Base-by-base conservation (phyloP, 2,888 invertebrate species). In the Psylliodes chrysocephalus region DNA sequence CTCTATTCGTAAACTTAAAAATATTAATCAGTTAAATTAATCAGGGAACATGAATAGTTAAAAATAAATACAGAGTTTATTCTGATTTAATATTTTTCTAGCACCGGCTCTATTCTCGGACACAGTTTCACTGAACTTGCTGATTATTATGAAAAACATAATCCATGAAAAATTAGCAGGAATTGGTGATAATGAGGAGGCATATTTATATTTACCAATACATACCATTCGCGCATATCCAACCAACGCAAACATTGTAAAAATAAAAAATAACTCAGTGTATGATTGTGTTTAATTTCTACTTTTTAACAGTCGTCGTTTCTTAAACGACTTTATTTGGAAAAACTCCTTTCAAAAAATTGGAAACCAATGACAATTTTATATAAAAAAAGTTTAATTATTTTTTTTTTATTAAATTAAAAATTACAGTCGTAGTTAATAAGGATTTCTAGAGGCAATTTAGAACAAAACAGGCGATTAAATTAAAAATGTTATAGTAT, bases 171-270 rank as follows among this genome's bases (percentile, higher is more conserved):
- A 66, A 56, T 54, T 59, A 54, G 57, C 60, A 40, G 12, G 38
- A 51, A 52, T 60, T 66, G 60, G 59, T 51, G 47, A 51, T 64
- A 40, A 69, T 67, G 57, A 70, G 49, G 52, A 67, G 59, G 70
- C 64, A 51, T 68, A 62, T 69, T 69, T 66, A 66, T 67, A 66
- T 72, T 73, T 66, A 75, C 77, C 76, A 79, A 82, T 82, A 82
- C 82, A 81, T 82, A 82, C 82, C 82, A 82, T 81, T 81, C 81
- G 81, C 81, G 79, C 80, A 80, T 79, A 75, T 78, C 81, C 82
- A 81, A 79, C 81, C 80, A 81, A 82, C 79, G 82, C 81, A 82
- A 82, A 79, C 79, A 81, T 79, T 82, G 81, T 80, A 81, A 82
- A 82, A 82, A 75, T 79, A 82, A 81, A 81, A 71, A 77, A 71